Evolutionary conservation across 2,797 vertebrate species (phyloP), one percentile per base, ranked within the genome.

Genomic region (Cyprinodon diabolis): DNA sequence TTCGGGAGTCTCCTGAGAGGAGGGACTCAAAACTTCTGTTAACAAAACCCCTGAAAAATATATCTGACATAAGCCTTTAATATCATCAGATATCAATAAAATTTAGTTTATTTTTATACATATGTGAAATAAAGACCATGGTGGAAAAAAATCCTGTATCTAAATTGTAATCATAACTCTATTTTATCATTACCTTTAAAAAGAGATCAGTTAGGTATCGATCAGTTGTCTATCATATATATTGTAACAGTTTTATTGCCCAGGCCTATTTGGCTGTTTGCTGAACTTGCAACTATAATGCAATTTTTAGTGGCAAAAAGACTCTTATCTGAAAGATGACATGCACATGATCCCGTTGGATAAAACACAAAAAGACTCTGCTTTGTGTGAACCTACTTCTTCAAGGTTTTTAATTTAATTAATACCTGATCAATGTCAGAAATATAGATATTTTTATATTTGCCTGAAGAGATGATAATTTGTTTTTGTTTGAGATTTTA

Each of bases 11-110:
- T 87, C 72, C 69, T 57, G 49, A 47, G 67, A 73, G 30, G 72
- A 81, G 25, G 57, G 73, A 82, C 77, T 70, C 68, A 77, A 78
- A 86, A 87, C 79, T 76, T 86, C 67, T 75, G 52, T 60, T 72
- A 70, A 76, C 74, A 68, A 51, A 47, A 17, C 15, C 30, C 21
- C 43, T 37, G 55, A 43, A 43, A 43, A 43, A 43, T 43, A 8
- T 5, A 43, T 43, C 40, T 8, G 7, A 43, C 7, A 8, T 43
- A 43, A 43, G 40, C 7, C 40, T 43, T 43, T 43, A 0, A 43
- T 43, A 43, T 43, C 40, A 43, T 0, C 40, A 43, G 40, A 43
- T 43, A 8, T 8, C 4, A 43, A 43, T 43, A 43, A 5, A 43
- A 5, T 43, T 0, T 43, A 43, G 4, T 43, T 43, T 43, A 43